These are phyloP conservation scores for Anodontia alba DNA, from an alignment of 2,888 invertebrate genomes.

Conservation along the genomic window DNA sequence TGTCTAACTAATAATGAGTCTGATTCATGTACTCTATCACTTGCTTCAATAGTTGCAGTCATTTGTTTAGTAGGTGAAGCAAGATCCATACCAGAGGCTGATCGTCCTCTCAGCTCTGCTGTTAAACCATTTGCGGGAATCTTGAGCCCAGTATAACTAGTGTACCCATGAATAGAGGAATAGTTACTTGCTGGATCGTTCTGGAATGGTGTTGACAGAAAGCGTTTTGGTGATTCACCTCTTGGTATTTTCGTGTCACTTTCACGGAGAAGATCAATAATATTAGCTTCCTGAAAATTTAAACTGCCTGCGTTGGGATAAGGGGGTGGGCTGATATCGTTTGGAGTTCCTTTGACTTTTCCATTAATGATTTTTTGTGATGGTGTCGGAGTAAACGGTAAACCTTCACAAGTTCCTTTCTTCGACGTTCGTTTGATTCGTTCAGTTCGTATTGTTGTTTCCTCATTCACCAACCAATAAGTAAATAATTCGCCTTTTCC, in stretches of 20 bases:
- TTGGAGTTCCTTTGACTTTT: constrained; percentile 28
- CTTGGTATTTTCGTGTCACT: constrained; percentile 35
- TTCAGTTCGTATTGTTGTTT: constrained; percentile 58
- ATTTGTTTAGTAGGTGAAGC: constrained; percentile 10
- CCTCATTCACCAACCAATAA: constrained; percentile 84
- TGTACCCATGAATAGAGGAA: background rate
- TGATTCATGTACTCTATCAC: constrained; percentile 23
- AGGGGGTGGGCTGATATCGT: constrained; percentile 13
- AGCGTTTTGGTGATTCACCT: constrained; percentile 45
- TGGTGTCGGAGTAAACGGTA: constrained; percentile 29
- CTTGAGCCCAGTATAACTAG: background rate
- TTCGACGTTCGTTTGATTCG: constrained; percentile 49
- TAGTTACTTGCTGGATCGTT: background rate
- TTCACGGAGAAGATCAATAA: constrained; percentile 60
- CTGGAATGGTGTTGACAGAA: constrained; percentile 22
- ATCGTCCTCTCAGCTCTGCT: constrained; percentile 19
- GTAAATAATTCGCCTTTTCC: constrained; percentile 85
- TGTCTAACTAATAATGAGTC: constrained; percentile 39
- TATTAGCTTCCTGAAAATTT: constrained; percentile 46
- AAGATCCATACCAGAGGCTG: constrained; percentile 40
- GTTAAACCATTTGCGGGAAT: constrained; percentile 28
- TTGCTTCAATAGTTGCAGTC: background rate
- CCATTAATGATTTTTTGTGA: constrained; percentile 16
- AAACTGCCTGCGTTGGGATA: constrained; percentile 35
- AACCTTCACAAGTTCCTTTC: constrained; percentile 30